Evolutionary conservation across 1,140 invertebrate genomes (phyloP), one percentile per base, ranked within the genome.

Genomic region (Araneus ventricosus): DNA sequence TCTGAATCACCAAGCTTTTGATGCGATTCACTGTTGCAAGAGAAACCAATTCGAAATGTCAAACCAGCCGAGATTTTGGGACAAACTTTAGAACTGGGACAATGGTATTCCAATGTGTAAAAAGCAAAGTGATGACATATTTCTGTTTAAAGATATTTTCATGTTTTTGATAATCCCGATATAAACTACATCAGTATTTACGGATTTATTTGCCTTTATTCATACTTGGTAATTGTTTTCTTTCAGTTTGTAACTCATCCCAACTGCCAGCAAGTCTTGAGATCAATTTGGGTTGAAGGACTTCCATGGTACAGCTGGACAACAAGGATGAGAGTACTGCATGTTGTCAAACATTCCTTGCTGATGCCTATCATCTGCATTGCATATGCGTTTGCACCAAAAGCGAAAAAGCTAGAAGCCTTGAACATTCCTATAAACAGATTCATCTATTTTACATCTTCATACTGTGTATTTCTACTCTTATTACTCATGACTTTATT

Each of bases 211-310:
- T 52, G 14, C 17, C 0, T 52, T 52, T 52, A 2, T 10, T 14
- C 4, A 0, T 1, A 45, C 3, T 45, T 45, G 1, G 61, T 63
- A 63, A 63, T 63, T 7, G n/a, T 27, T 70, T 4, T 75, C 30
- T 89, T 85, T 22, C 57, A 95, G 95, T 95, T 95, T 94, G 95
- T 95, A 14, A 95, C 95, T 10, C 95, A 95, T 90, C 94, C 95
- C 10, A 95, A 95, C 75, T 95, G 95, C 88, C 95, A 95, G 93
- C 95, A 95, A 90, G 95, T 95, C 52, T 90, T 95, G 57, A 94
- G 95, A 79, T 95, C 95, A 79, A 95, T 95, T 45, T 95, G 95
- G 95, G 90, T 94, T 8, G 93, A 90, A 80, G 94, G 93, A 27
- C 75, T 94, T 5, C 63, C 61, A 20, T 94, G 94, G 94, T 93